Evolutionary conservation across 2,888 invertebrate genomes (phyloP), one percentile per base, ranked within the genome.

Genomic region (Volucella inflata): DNA sequence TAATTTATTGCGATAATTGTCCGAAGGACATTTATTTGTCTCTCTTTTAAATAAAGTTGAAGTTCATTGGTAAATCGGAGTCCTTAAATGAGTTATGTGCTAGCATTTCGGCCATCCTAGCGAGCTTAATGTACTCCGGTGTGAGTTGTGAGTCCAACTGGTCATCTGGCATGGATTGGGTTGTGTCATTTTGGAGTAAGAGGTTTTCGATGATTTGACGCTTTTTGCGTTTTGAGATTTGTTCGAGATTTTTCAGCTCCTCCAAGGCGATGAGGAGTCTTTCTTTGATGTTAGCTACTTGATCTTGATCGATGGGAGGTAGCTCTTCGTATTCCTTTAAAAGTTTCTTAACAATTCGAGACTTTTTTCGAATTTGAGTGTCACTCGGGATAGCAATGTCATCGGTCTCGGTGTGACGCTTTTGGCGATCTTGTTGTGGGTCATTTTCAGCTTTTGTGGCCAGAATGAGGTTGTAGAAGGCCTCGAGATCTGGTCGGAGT

Each of bases 391-490:
- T 62, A 0, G 78, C 87, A 11, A 87, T 64, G 14, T 89, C 87
- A 6, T 87, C 76, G 21, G 70, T 64, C 6, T 88, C 36, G 9
- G 70, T 78, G 4, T 89, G 88, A 0, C 91, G 89, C 48, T 91
- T 91, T 12, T 87, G 88, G 0, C 91, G 90, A 12, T 64, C 30
- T 48, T 88, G 88, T 1, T 38, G 8, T 1, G 50, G 71, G 1
- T 89, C 87, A 50, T 89, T 90, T 51, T 89, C 89, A 4, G 81
- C 79, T 17, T 88, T 88, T 0, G 88, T 88, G 30, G 84, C 84
- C 0, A 91, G 42, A 0, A 92, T 90, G 2, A 89, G 60, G 9
- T 90, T 88, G 70, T 92, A 92, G 77, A 92, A 92, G 0, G 89
- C 84, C 30, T 88, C 77, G 0, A 92, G 87, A 77, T 91, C 90